Percentiles rank a stretch among this genome's conserved stretches.
These are phyloP conservation scores for Tachycineta bicolor DNA, from an alignment of 2,113 vertebrate species.

Conservation along the genomic window DNA sequence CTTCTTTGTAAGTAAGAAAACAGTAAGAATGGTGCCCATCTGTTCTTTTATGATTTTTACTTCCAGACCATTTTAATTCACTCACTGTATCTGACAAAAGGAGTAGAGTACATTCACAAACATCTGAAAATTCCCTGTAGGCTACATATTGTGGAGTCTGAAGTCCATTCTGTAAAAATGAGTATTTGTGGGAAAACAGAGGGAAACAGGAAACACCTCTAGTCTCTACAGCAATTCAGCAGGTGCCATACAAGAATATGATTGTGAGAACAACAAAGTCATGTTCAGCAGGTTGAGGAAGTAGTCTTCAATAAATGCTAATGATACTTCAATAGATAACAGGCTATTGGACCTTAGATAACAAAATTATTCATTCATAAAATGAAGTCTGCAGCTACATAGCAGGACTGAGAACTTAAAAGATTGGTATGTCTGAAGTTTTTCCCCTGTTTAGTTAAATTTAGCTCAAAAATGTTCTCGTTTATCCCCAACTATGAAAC, in stretches of 20 bases:
- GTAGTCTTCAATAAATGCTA: background rate
- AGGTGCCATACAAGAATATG: background rate
- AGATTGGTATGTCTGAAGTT: background rate
- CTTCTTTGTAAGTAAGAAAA: background rate
- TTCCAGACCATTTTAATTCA: background rate
- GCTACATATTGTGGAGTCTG: background rate
- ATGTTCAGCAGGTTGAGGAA: background rate
- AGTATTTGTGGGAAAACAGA: background rate
- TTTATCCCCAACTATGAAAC: background rate
- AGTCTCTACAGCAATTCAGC: background rate
- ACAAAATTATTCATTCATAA: slow-evolving; percentile 18
- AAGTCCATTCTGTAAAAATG: background rate
- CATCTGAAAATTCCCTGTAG: background rate
- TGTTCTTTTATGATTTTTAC: slow-evolving; percentile 18
- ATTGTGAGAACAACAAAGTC: background rate
- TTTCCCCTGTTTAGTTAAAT: background rate
- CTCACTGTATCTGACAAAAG: background rate
- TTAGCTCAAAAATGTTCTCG: background rate
- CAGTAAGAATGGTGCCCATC: background rate
- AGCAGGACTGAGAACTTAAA: background rate
- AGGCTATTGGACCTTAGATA: slow-evolving; percentile 3
- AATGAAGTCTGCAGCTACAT: background rate
- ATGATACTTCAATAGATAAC: background rate
- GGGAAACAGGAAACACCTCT: background rate
- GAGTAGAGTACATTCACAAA: background rate